Conservation (phyloP, 2,797 vertebrate genomes). For the Alectoris magna region DNA sequence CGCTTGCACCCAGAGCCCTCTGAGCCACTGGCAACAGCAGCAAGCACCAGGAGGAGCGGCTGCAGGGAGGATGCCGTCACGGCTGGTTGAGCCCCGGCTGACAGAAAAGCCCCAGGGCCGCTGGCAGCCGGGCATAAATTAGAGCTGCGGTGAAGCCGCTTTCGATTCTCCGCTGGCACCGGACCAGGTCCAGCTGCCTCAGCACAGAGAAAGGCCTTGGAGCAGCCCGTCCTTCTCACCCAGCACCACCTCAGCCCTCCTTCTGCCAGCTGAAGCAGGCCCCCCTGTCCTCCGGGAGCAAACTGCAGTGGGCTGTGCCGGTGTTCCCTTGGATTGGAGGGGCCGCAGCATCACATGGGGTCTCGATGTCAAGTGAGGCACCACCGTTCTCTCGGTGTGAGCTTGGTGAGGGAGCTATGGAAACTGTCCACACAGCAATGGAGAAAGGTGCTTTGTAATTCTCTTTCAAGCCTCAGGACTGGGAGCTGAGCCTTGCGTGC, state of each 20-base stretch:
- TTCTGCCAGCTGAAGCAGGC: accelerated
- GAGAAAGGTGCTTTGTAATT: not conserved
- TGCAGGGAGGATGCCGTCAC: conserved; percentile 13
- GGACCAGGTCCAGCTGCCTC: conserved; percentile 52
- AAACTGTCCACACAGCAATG: not conserved
- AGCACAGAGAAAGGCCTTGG: not conserved
- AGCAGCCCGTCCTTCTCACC: conserved; percentile 15
- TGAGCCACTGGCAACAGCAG: not conserved
- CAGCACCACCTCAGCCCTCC: accelerated
- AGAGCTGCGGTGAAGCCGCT: conserved; percentile 49
- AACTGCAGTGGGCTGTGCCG: not conserved
- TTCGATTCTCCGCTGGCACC: conserved; percentile 40
- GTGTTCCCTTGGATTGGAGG: accelerated
- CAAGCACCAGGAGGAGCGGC: not conserved
- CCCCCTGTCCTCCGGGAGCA: accelerated
- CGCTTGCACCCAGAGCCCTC: accelerated
- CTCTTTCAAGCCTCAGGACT: not conserved
- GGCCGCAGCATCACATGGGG: not conserved
- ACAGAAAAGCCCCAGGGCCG: conserved; percentile 33
- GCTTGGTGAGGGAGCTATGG: not conserved
- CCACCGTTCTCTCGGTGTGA: accelerated
- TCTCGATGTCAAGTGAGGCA: not conserved
- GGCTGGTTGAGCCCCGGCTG: conserved; percentile 34
- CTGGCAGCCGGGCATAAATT: conserved; percentile 63
- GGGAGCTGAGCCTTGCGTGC: accelerated